phyloP scores from a whole-genome alignment of 1,140 invertebrate species.

The honey bee (Apis mellifera) region DNA sequence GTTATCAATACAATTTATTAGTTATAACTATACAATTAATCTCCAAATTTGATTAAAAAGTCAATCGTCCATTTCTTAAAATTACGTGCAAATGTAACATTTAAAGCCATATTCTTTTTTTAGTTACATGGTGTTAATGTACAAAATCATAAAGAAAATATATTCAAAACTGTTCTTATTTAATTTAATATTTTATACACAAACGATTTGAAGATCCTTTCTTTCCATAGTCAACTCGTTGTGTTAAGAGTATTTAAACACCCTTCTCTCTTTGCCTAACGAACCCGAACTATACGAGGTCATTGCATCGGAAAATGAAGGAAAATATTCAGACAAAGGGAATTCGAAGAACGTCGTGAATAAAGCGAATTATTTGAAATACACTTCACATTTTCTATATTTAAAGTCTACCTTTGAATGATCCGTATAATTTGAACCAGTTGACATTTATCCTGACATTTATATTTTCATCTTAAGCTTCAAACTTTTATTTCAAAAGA shows the following conservation, averaged over 20 bases:
- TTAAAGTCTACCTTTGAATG: too few species aligned
- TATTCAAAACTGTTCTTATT: background rate
- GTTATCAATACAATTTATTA: too few species aligned
- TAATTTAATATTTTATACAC: background rate
- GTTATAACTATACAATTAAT: too few species aligned
- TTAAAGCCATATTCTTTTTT: background rate
- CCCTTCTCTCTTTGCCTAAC: background rate
- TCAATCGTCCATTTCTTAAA: too few species aligned
- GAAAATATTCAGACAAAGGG: background rate
- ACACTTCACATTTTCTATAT: background rate
- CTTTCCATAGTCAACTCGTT: background rate
- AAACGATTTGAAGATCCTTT: background rate
- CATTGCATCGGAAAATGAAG: background rate
- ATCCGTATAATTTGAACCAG: background rate
- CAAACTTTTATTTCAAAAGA: conserved; percentile 1
- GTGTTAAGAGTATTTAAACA: background rate
- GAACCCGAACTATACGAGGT: background rate
- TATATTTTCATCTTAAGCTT: conserved; percentile 22
- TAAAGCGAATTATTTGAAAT: background rate
- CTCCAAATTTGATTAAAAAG: too few species aligned
- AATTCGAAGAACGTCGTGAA: background rate
- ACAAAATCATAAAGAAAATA: background rate
- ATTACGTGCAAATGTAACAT: too few species aligned
- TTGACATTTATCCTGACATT: background rate
- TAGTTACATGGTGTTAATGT: background rate